A percentile compares a stretch with the other conserved stretches of the same genome.
Evolutionary conservation across 2,888 invertebrate species (phyloP).

Genomic region (Agrochola litura): DNA sequence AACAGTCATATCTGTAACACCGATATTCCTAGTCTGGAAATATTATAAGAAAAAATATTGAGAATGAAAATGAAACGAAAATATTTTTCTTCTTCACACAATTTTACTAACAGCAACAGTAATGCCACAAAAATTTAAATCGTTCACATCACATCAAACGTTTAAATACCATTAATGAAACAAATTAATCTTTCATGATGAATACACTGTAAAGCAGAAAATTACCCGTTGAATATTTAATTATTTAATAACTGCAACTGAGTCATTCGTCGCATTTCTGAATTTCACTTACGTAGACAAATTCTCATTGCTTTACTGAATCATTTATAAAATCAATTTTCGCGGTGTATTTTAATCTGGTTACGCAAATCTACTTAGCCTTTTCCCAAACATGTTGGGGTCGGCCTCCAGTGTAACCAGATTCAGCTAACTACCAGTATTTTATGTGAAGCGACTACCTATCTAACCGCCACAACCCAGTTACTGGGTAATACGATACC

Average conservation of each 20-base stretch:
- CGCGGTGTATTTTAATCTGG: conserved; percentile 54
- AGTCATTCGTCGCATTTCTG: conserved; percentile 65
- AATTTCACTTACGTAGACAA: conserved; percentile 44
- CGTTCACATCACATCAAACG: background rate
- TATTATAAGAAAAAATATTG: background rate
- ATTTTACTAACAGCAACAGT: background rate
- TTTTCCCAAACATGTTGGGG: background rate
- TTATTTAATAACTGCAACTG: conserved; percentile 74
- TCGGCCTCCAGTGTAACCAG: background rate
- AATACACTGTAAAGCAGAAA: conserved; percentile 66
- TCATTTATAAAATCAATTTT: conserved; percentile 64
- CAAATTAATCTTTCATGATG: conserved; percentile 40
- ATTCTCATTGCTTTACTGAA: conserved; percentile 58
- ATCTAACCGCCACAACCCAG: background rate
- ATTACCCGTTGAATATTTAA: conserved; percentile 76
- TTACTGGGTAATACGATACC: background rate
- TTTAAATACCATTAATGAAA: conserved; percentile 37
- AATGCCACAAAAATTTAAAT: background rate
- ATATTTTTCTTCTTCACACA: background rate
- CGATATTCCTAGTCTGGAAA: background rate
- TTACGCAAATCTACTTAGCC: too few species aligned
- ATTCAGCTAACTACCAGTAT: too few species aligned
- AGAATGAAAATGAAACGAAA: background rate
- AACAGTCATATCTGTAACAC: background rate
- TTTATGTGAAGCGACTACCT: background rate